These are phyloP conservation scores for Callinectes sapidus DNA, from an alignment of 2,888 invertebrate species.

Conservation along the genomic window DNA sequence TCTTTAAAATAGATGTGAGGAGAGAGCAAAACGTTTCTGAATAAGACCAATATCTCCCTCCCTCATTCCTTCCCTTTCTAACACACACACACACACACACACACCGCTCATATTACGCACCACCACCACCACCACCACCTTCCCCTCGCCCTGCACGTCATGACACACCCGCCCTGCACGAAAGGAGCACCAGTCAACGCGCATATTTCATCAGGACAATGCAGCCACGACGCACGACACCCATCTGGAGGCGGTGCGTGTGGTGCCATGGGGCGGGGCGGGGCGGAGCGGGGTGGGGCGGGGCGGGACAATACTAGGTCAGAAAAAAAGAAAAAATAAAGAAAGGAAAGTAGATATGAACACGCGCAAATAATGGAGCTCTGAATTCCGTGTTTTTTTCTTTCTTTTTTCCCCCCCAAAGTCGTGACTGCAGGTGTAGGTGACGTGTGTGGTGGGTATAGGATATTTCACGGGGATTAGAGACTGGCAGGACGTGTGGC, in stretches of 20 bases:
- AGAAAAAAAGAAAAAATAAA: background rate
- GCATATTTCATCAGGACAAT: background rate
- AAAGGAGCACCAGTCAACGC: background rate
- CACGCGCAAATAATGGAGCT: background rate
- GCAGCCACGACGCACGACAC: conserved; percentile 1
- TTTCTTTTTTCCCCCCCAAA: background rate
- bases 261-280: background rate
- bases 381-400: background rate
- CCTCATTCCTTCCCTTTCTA: background rate
- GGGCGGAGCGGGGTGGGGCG: background rate
- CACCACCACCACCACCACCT: conserved; percentile 11
- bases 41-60: no score
- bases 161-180: conserved; percentile 11
- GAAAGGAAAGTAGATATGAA: background rate
- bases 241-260: background rate
- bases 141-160: background rate
- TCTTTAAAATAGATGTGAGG: no score
- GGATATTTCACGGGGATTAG: background rate
- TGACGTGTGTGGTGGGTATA: background rate
- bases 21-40: no score
- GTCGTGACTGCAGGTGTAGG: background rate
- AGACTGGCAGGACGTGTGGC: background rate
- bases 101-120: background rate
- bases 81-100: background rate
- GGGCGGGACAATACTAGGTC: background rate